Evolutionary conservation across 2,888 invertebrate genomes (phyloP), one percentile per base, ranked within the genome.

Genomic region (Acrocyrtus sp.): DNA sequence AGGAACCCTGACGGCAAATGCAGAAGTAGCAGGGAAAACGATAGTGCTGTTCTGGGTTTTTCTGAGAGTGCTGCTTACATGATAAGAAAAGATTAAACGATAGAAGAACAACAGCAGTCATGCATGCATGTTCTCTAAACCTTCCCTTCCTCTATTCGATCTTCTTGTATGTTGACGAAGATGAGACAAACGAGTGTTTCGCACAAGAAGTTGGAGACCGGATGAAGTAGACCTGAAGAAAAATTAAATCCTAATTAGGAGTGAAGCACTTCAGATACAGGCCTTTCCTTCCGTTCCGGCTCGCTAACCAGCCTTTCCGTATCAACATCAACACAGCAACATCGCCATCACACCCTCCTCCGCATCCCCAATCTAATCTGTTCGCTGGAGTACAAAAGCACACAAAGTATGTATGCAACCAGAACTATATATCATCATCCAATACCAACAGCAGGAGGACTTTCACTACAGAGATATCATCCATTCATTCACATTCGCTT

Each of bases 161-260:
- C 48, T 68, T 27, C n/a, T 48, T 8, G 19, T 47, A 61, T n/a
- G n/a, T 45, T 2, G 19, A 48, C 4, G 43, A 58, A 27, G 43
- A 41, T 39, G 69, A 70, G 57, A 70, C 69, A 70, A 63, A 62
- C 68, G 27, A 61, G n/a, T 19, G 43, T 43, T 4, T 39, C 26
- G 29, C 10, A 29, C 2, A 41, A 41, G 43, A 29, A 27, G 53
- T 61, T 53, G 41, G 56, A 47, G 48, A 57, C 29, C n/a, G 58
- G 43, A 54, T 56, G 41, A 60, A 53, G 58, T 41, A 56, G 58
- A 72, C 62, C 63, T 58, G 63, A 72, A 74, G 76, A 76, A 76
- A 76, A 76, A 77, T 77, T 77, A 74, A 77, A 77, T 77, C 77
- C 72, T 77, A 77, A 77, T 77, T 77, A 77, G 74, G 67, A 74